phyloP scores from a whole-genome alignment of 2,113 vertebrate genomes.

The Empidonax alnorum region DNA sequence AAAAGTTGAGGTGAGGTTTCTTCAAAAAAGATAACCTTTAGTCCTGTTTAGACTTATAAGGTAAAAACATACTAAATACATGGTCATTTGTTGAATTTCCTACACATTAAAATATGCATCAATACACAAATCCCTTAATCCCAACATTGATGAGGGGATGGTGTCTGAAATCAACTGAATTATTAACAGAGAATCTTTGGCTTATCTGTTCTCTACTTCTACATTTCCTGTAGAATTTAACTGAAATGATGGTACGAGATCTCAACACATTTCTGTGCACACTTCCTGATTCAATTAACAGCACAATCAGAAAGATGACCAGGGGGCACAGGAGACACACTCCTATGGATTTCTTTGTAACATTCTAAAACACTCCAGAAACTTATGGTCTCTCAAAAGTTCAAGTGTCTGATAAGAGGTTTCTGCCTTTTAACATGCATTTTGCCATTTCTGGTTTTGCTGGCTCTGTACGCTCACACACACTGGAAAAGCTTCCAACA shows the following conservation, averaged over 20 bases:
- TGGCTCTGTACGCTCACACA: not conserved
- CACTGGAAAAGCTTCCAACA: not conserved
- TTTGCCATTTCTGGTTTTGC: not conserved
- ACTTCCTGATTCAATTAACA: not conserved
- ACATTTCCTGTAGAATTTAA: not conserved
- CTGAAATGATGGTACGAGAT: not conserved
- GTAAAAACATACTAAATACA: not conserved
- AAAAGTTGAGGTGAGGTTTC: not conserved
- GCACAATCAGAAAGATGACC: not conserved
- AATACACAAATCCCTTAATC: not conserved
- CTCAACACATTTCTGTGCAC: not conserved
- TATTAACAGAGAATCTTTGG: not conserved
- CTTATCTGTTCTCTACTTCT: not conserved
- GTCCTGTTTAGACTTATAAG: not conserved
- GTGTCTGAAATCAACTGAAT: not conserved
- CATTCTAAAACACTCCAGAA: not conserved
- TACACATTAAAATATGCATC: not conserved
- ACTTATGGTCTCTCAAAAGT: not conserved
- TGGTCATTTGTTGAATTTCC: not conserved
- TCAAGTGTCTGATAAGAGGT: not conserved
- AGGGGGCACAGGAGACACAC: accelerated
- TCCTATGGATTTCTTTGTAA: not conserved
- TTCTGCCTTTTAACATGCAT: not conserved
- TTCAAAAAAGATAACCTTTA: not conserved
- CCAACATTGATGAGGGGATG: not conserved